These are phyloP conservation scores for Vidua chalybeata DNA, from an alignment of 2,113 vertebrate species.

Conservation along the genomic window DNA sequence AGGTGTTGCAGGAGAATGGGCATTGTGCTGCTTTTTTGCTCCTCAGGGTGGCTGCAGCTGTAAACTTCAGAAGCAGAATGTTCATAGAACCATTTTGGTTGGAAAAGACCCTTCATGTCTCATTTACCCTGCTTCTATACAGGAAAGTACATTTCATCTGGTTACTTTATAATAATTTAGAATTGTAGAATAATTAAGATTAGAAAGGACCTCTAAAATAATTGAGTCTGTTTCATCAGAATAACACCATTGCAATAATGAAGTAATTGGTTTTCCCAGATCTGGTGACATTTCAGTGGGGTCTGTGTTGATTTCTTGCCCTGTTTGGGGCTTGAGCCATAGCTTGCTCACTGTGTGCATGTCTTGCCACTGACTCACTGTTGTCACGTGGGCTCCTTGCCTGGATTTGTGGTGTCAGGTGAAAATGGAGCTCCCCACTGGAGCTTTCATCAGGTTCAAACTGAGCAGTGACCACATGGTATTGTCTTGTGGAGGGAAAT, in stretches of 20 bases:
- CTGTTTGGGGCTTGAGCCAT: background rate
- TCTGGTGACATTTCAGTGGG: background rate
- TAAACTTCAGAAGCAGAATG: background rate
- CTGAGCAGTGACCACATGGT: background rate
- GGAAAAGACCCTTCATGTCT: background rate
- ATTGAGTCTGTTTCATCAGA: background rate
- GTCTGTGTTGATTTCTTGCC: background rate
- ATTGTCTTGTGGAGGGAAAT: background rate
- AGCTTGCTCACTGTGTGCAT: accelerated
- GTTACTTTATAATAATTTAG: background rate
- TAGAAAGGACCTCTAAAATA: background rate
- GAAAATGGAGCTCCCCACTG: background rate
- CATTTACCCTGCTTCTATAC: background rate
- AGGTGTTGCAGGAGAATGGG: background rate
- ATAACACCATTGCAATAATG: background rate
- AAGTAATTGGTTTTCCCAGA: background rate
- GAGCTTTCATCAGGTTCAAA: background rate
- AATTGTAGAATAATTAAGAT: background rate
- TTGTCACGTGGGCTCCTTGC: background rate
- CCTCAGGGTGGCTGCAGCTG: background rate
- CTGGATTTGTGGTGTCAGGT: background rate
- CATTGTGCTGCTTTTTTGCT: background rate
- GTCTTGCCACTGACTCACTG: background rate
- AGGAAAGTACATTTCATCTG: background rate
- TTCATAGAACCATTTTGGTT: background rate